phyloP scores from a whole-genome alignment of 1,140 invertebrate genomes.

The Cecropterus lyciades region DNA sequence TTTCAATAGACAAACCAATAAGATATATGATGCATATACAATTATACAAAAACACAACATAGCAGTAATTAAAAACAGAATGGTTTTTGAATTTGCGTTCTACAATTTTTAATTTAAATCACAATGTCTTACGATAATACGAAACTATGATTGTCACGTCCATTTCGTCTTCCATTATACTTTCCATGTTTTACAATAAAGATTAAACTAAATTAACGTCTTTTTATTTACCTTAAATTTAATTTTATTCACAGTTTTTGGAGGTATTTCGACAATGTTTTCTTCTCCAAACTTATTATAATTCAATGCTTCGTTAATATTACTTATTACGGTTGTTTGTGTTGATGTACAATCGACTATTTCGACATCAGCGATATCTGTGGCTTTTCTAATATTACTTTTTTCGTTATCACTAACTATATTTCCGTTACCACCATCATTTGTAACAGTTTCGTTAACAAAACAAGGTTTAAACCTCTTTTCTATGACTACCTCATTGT shows the following conservation, averaged over 20 bases:
- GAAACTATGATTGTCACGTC: too few relatives aligned
- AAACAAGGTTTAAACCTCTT: constrained; percentile 49
- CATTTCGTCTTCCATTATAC: too few relatives aligned
- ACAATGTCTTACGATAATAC: too few relatives aligned
- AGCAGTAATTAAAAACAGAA: too few relatives aligned
- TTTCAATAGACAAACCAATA: too few relatives aligned
- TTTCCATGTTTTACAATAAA: not conserved
- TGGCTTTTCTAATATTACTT: constrained; percentile 4
- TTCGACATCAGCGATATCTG: constrained; percentile 46
- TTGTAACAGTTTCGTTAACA: constrained; percentile 32
- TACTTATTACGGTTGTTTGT: constrained; percentile 56
- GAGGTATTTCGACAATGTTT: constrained; percentile 52
- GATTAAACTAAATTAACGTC: constrained; percentile 26
- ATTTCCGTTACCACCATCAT: not conserved
- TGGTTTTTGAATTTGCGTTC: too few relatives aligned
- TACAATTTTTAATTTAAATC: too few relatives aligned
- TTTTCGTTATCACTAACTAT: constrained; percentile 15
- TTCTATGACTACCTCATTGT: constrained; percentile 18
- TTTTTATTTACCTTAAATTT: constrained; percentile 65
- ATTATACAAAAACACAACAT: too few relatives aligned
- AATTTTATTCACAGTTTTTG: constrained; percentile 69
- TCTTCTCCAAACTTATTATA: constrained; percentile 70
- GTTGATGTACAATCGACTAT: constrained; percentile 65
- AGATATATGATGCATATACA: too few relatives aligned
- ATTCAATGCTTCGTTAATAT: constrained; percentile 69